Evolutionary conservation across 2,888 invertebrate species (phyloP).

Genomic region (Hartigia nigra): DNA sequence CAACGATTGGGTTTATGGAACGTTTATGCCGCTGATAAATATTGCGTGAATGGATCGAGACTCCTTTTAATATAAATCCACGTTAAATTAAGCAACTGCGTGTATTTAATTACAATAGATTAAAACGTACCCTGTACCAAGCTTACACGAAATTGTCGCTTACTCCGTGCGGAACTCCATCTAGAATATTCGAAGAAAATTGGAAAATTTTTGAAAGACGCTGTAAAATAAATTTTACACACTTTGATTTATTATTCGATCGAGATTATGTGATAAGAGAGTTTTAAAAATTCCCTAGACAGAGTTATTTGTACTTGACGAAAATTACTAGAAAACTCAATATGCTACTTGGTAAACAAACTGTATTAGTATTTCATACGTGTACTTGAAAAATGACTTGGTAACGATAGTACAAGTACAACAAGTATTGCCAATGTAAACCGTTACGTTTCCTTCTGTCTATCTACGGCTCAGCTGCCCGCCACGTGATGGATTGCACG

Average conservation of each 20-base stretch:
- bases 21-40: not conserved
- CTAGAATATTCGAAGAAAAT: not conserved
- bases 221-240: not conserved
- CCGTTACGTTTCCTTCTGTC: not conserved
- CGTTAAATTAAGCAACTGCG: not conserved
- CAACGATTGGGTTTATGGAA: not conserved
- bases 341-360: not conserved
- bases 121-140: not conserved
- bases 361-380: not conserved
- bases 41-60: not conserved
- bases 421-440: not conserved
- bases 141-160: not conserved
- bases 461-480: not conserved
- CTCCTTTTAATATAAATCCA: not conserved
- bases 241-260: not conserved
- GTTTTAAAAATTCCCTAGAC: not conserved
- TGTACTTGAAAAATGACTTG: not conserved
- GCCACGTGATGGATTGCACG: constrained; percentile 14
- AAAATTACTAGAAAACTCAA: not conserved
- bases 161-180: not conserved
- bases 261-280: not conserved
- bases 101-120: not conserved
- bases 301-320: not conserved
- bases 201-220: not conserved
- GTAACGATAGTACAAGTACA: not conserved